Conservation (phyloP, 1,140 invertebrate genomes). For the Zaprionus tsacasi region DNA sequence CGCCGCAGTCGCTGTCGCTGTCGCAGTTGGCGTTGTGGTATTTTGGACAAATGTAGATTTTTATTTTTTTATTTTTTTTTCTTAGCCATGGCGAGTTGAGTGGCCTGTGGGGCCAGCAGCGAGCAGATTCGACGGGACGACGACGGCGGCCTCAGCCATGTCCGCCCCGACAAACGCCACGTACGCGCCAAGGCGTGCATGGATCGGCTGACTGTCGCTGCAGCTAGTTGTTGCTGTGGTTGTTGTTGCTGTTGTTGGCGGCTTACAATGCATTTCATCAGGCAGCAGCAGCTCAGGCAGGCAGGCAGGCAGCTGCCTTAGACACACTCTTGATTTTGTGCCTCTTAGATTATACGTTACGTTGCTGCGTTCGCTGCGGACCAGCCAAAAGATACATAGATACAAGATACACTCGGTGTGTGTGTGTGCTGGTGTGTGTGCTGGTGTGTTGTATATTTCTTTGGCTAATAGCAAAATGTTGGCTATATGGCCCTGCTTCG, state of each 20-base stretch:
- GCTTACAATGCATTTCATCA: constrained; percentile 81
- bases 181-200: constrained; percentile 69
- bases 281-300: constrained; percentile 36
- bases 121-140: constrained; percentile 48
- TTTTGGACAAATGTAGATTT: constrained; percentile 82
- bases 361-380: constrained; percentile 70
- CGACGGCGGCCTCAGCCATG: constrained; percentile 43
- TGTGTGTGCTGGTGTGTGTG: constrained; percentile 36
- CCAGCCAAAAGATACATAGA: constrained; percentile 63
- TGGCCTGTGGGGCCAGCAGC: constrained; percentile 65
- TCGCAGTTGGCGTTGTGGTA: constrained; percentile 61
- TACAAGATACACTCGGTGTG: constrained; percentile 35
- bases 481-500: constrained; percentile 78
- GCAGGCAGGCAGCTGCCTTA: constrained; percentile 57
- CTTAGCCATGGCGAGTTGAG: constrained; percentile 55
- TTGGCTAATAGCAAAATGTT: constrained; percentile 81
- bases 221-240: constrained; percentile 7
- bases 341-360: constrained; percentile 77
- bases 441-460: constrained; percentile 62
- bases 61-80: constrained; percentile 34
- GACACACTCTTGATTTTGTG: constrained; percentile 80
- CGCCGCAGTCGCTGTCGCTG: constrained; percentile 46
- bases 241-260: constrained; percentile 43
- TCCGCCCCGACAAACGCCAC: constrained; percentile 71
- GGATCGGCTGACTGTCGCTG: constrained; percentile 31